A percentile compares a stretch with the other conserved stretches of the same genome.
Evolutionary conservation across 2,113 vertebrate species (phyloP).

Genomic region (human (Homo sapiens)): DNA sequence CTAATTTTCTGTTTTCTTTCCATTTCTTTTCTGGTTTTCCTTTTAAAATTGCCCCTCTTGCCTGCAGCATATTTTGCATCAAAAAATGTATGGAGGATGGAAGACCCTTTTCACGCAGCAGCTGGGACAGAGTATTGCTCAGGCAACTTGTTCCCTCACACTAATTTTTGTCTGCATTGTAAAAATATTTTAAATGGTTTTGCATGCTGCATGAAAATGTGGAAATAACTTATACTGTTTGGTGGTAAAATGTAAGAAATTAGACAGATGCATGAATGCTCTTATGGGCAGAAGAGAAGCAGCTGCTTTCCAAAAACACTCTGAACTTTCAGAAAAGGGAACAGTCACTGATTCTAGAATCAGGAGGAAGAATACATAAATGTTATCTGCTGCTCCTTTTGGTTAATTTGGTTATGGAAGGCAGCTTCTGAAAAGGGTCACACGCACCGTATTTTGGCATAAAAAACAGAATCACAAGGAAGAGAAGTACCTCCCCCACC

Average conservation of each 20-base stretch:
- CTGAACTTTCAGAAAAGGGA: background rate
- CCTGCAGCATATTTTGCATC: background rate
- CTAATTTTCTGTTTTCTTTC: conserved; percentile 20
- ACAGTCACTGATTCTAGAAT: background rate
- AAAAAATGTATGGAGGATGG: background rate
- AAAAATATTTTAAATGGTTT: background rate
- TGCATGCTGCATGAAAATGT: background rate
- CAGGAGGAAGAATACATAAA: background rate
- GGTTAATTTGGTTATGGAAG: background rate
- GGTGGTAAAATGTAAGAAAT: background rate
- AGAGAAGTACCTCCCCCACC: rapidly evolving
- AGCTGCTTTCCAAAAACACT: background rate
- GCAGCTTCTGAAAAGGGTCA: background rate
- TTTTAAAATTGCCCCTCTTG: background rate
- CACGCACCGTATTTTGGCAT: background rate
- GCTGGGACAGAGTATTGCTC: background rate
- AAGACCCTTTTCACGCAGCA: background rate
- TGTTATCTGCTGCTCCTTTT: rapidly evolving
- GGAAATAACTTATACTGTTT: background rate
- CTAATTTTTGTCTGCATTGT: background rate
- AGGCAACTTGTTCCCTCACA: background rate
- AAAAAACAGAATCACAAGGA: background rate
- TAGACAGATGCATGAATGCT: background rate
- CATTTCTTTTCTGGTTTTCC: background rate
- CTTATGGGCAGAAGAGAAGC: background rate